Conservation (phyloP, 2,113 vertebrate genomes). For the Hemiprocne comata region DNA sequence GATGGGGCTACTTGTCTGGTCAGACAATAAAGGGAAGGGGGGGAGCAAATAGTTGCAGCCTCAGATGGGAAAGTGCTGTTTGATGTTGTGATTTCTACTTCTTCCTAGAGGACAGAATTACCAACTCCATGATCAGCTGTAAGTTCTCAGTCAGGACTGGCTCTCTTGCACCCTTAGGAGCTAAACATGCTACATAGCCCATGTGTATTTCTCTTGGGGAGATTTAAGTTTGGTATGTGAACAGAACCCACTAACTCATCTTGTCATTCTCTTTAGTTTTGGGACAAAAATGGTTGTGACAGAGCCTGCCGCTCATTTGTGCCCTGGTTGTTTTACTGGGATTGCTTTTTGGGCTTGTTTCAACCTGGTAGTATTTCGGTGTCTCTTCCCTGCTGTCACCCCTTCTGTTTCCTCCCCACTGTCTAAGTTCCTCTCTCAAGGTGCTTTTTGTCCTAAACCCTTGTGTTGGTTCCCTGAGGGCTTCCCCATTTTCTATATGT, state of each 20-base stretch:
- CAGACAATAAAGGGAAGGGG: not conserved
- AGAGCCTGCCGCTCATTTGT: not conserved
- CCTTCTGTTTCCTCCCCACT: not conserved
- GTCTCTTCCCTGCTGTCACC: not conserved
- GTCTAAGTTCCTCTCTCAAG: not conserved
- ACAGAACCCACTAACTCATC: not conserved
- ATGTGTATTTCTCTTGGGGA: not conserved
- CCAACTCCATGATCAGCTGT: not conserved
- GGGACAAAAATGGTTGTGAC: not conserved
- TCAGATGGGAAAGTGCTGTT: not conserved
- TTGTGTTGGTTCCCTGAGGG: not conserved
- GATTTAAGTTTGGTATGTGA: not conserved
- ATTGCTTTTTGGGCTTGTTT: not conserved
- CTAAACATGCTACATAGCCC: not conserved
- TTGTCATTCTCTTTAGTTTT: not conserved
- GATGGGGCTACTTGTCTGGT: not conserved
- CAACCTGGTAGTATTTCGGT: not conserved
- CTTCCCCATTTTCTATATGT: not conserved
- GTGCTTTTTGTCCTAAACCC: not conserved
- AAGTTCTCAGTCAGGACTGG: not conserved
- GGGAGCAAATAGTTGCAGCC: not conserved
- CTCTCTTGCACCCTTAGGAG: not conserved
- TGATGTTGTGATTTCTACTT: not conserved
- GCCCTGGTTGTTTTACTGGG: not conserved
- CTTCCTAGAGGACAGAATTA: not conserved